Base-by-base conservation (phyloP, 2,113 vertebrate genomes). In the Balaeniceps rex region DNA sequence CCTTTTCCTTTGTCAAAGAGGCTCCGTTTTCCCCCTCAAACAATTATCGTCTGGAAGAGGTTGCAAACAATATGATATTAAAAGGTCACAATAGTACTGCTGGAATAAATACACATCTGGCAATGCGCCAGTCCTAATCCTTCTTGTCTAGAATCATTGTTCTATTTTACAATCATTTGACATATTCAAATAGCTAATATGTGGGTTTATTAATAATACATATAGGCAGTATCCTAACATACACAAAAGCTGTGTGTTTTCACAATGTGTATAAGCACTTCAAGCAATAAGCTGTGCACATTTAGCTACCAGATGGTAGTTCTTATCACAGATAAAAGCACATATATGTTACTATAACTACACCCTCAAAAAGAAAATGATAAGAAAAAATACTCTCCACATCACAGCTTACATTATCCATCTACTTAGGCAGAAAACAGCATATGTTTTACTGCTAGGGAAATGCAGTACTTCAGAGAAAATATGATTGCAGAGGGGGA, bases 181-280 rank as follows among this genome's bases (percentile, higher is more conserved):
- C 76, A 93, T 94, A 93, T 85, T 96, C 92, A 92, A 93, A 96
- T 92, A 95, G 80, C 91, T 98, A 98, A 98, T 98, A 98, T 84
- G 90, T 94, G 89, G 87, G 83, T 96, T 97, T 98, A 98, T 98
- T 98, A 98, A 98, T 96, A 97, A 94, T 92, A 90, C 81, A 92
- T 91, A 97, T 97, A 97, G 96, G 97, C 91, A 85, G 88, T 86
- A 96, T 96, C 95, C 91, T 93, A 95, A 97, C 96, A 91, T 98
- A 98, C 97, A 98, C 97, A 98, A 98, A 98, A 98, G 97, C 98
- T 98, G 98, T 98, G 96, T 98, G 98, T 98, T 98, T 98, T 98
- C 94, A 93, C 92, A 98, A 97, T 97, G 93, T 98, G 95, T 97
- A 85, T 98, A 97, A 98, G 94, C 95, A 96, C 87, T 94, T 93